phyloP scores from a whole-genome alignment of 1,140 invertebrate genomes.

The Mycetomoellerius zeteki region DNA sequence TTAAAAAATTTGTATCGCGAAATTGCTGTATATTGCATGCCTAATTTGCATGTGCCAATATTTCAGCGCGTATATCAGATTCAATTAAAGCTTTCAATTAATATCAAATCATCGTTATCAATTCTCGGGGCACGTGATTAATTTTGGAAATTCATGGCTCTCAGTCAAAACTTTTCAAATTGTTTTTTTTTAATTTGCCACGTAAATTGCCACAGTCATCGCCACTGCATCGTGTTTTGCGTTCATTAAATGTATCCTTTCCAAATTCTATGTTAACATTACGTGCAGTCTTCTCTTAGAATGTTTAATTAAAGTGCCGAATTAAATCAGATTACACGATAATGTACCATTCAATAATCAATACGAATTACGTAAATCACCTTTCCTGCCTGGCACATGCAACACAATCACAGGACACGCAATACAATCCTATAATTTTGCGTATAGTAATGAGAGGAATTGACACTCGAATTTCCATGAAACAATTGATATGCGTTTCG shows the following conservation, averaged over 20 bases:
- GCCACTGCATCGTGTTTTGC: background rate
- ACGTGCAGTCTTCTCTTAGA: slow-evolving; percentile 38
- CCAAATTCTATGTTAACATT: slow-evolving; percentile 29
- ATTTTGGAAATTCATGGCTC: background rate
- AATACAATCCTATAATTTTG: slow-evolving; percentile 71
- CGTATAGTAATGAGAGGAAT: slow-evolving; percentile 75
- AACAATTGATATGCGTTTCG: slow-evolving; percentile 77
- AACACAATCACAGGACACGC: slow-evolving; percentile 41
- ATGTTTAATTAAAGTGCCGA: slow-evolving; percentile 57
- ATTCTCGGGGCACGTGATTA: slow-evolving; percentile 3
- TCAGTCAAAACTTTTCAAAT: slow-evolving; percentile 20
- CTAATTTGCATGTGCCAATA: background rate
- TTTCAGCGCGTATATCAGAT: background rate
- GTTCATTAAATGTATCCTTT: background rate
- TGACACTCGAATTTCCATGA: slow-evolving; percentile 77
- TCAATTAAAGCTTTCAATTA: slow-evolving; percentile 28
- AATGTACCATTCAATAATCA: slow-evolving; percentile 67
- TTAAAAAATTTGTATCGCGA: background rate
- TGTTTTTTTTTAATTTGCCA: slow-evolving; percentile 14
- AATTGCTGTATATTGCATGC: background rate
- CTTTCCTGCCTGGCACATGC: slow-evolving; percentile 59
- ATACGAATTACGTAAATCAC: slow-evolving; percentile 75
- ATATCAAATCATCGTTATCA: slow-evolving; percentile 29
- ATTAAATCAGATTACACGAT: slow-evolving; percentile 69
- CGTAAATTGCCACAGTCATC: slow-evolving; percentile 17